phyloP scores from a whole-genome alignment of 2,888 invertebrate species.

The Antheraea assamensis region DNA sequence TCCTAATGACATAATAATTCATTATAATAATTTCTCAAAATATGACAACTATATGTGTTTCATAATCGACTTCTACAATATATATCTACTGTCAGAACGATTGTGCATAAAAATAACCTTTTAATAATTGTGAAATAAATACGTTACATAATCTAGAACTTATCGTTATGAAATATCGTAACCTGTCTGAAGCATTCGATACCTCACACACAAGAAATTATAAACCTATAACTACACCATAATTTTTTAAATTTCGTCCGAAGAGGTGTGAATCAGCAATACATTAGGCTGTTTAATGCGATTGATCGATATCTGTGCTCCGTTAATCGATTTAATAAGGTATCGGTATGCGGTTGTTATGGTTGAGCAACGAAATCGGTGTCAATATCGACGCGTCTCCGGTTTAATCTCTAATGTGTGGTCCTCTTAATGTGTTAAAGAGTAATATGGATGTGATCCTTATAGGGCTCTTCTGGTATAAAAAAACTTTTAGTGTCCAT shows the following conservation, averaged over 20 bases:
- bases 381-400: conserved; percentile 52
- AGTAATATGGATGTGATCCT: conserved; percentile 44
- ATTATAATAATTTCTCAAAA: not conserved
- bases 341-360: conserved; percentile 55
- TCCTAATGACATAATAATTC: not conserved
- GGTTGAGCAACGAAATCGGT: conserved; percentile 53
- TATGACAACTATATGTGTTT: not conserved
- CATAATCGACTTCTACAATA: not conserved
- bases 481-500: conserved; percentile 30
- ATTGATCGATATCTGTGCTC: conserved; percentile 55
- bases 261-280: conserved; percentile 56
- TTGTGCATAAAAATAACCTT: not conserved
- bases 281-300: conserved; percentile 58
- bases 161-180: conserved; percentile 18
- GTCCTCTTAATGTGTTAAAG: conserved; percentile 58
- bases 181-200: conserved; percentile 7
- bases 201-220: conserved; percentile 11
- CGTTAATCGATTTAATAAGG: conserved; percentile 60
- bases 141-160: not conserved
- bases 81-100: not conserved
- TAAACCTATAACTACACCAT: conserved; percentile 20
- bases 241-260: conserved; percentile 38
- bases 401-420: conserved; percentile 59
- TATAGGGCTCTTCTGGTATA: conserved; percentile 33
- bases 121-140: conserved; percentile 1